Evolutionary conservation across 2,888 invertebrate genomes (phyloP), one percentile per base, ranked within the genome.

Genomic region (Brenthis daphne): DNA sequence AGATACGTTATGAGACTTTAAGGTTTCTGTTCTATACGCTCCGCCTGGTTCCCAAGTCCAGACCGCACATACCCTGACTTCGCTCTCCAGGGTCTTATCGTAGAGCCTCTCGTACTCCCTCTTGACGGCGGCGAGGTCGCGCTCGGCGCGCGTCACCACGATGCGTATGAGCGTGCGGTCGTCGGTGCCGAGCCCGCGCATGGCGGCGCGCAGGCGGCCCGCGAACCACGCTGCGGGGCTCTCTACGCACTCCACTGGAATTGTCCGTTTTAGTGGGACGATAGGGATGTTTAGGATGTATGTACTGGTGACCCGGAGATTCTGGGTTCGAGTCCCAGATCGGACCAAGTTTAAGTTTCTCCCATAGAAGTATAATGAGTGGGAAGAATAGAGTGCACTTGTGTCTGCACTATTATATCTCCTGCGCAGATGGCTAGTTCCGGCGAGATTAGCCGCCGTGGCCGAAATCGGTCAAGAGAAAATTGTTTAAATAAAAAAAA

Each of bases 151-250:
- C 77, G 94, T 94, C 63, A 96, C 95, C 75, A 96, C 82, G 76
- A 97, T 94, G 63, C 96, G 93, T 76, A 96, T 94, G 73, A 97
- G 92, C 0, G 95, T 94, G 47, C 90, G 86, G 88, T 96, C 96
- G 82, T 96, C 94, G 4, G 96, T 96, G 68, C 96, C 96, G 57
- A 94, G 81, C 0, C 96, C 96, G 76, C 94, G 93, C 94, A 96
- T 94, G 4, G 96, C 94, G 64, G 88, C 85, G 71, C 95, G 94
- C 14, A 96, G 86, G 0, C 95, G 90, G 71, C 92, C 93, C 65
- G 96, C 96, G 87, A 96, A 96, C 90, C 94, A 96, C 2, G 94
- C 94, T 2, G 95, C 87, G 6, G 94, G 93, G 76, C 93, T 94
- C 80, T 95, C 94, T 50, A 95, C 95, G 83, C 95, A 95, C 83